Conservation (phyloP, 2,888 invertebrate species). For the Drosophila rubida region DNA sequence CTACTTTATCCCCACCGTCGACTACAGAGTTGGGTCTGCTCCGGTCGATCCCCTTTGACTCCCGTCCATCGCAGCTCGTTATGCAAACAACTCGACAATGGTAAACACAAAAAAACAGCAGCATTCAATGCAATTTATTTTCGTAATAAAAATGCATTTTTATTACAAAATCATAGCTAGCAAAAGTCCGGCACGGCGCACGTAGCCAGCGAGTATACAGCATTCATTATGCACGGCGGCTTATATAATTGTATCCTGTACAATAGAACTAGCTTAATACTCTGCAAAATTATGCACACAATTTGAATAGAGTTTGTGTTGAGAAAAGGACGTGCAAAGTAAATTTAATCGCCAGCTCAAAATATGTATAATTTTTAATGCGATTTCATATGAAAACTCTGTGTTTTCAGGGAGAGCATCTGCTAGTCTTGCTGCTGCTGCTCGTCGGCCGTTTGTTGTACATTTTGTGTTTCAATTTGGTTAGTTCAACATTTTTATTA, state of each 20-base stretch:
- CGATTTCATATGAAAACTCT: not conserved
- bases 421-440: not conserved
- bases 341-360: not conserved
- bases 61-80: conserved; percentile 7
- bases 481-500: conserved; percentile 63
- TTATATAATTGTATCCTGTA: conserved; percentile 19
- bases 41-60: not conserved
- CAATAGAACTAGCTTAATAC: conserved; percentile 12
- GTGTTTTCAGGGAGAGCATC: conserved; percentile 9
- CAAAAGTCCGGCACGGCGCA: conserved; percentile 60
- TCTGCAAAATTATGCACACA: not conserved
- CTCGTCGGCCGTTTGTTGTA: conserved; percentile 7
- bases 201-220: conserved; percentile 45
- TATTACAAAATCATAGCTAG: conserved; percentile 76
- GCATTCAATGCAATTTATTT: conserved; percentile 74
- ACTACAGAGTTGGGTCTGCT: not conserved
- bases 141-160: conserved; percentile 73
- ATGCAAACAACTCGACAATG: conserved; percentile 52
- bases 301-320: not conserved
- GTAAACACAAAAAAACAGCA: conserved; percentile 16
- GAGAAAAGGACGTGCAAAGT: not conserved
- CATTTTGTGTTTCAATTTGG: conserved; percentile 41
- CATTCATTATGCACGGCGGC: conserved; percentile 65
- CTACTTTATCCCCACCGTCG: not conserved
- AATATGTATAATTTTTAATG: not conserved